Evolutionary conservation across 2,888 invertebrate species (phyloP), one percentile per base, ranked within the genome.

Genomic region (Monochamus alternatus): DNA sequence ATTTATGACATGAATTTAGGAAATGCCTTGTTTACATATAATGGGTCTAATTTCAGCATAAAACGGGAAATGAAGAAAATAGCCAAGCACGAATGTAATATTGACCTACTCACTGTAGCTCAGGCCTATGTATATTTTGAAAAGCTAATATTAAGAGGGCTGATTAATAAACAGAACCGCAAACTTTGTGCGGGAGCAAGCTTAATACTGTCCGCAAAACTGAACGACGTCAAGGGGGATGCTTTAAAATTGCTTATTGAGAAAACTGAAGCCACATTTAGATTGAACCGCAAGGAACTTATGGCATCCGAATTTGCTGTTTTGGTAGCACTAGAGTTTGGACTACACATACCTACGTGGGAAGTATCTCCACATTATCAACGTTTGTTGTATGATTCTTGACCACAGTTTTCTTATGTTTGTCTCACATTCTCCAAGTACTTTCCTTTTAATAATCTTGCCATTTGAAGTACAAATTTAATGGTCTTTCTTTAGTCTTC

Each of bases 111-210:
- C 77, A 97, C 97, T 0, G 96, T 99, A 22, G 98, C 99, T 22
- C 97, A 98, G 88, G 96, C 98, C 0, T 98, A 97, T 87, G 98
- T 98, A n/a, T 99, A 97, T 90, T 99, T 98, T 89, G 99, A 99
- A 89, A 98, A 98, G 88, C 91, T 99, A 72, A 97, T 99, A 82
- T 91, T 98, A 68, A 95, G 95, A 81, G 95, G 96, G 86, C 90
- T 98, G 76, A 96, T 99, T 68, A 98, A 97, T 86, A 99, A 99
- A 89, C 94, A 94, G 87, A 99, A 99, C 87, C 92, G 99, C 63
- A 99, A 98, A 89, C 90, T 98, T 75, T 98, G 98, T 87, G 98
- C 98, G 14, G 98, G 97, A 58, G 97, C 98, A 12, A 97, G 98
- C 88, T 91, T 99, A 73, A 90, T 99, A 76, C 91, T 99, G 12